Base-by-base conservation (phyloP, 2,113 vertebrate genomes). In the Tragulus kanchil region DNA sequence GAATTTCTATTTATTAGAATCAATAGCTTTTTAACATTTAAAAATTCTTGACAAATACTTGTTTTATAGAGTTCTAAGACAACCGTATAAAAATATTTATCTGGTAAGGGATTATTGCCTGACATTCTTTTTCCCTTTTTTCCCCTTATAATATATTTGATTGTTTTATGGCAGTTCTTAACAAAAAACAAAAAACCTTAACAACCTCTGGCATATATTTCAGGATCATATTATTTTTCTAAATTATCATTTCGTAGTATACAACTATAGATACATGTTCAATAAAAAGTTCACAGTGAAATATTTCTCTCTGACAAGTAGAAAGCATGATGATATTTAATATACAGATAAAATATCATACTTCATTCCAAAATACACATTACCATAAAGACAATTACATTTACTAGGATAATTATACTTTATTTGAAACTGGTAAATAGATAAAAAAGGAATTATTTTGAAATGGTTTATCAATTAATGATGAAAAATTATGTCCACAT, bases 271-370 rank as follows among this genome's bases (percentile, higher is more conserved):
- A 88, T 58, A 45, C 54, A 67, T 65, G 2, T 77, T 91, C 61
- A 93, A 79, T 75, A 16, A 81, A 95, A 96, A 89, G n/a, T 84
- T 62, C 56, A 92, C 19, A 93, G 58, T 78, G 36, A 94, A 84
- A 90, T 13, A 69, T 84, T 85, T 67, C 54, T 91, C 45, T 84
- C 23, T 84, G 45, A 69, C 83, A 83, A 94, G 13, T 11, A 75
- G 58, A 67, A 93, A 95, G 67, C 25, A 69, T 17, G 14, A 61
- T 79, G 36, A 45, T 64, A 5, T 21, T 16, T 48, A 67, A 65
- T 50, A 1, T 71, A 28, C 31, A 81, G 42, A 65, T 36, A 19
- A 86, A 94, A 90, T 36, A 31, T 59, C 71, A 92, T 2, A 65
- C 23, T 71, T 84, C n/a, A 64, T 93, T 95, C 26, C 54, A 95